These are phyloP conservation scores for Diorhabda elongata DNA, from an alignment of 1,140 invertebrate species.

Conservation along the genomic window DNA sequence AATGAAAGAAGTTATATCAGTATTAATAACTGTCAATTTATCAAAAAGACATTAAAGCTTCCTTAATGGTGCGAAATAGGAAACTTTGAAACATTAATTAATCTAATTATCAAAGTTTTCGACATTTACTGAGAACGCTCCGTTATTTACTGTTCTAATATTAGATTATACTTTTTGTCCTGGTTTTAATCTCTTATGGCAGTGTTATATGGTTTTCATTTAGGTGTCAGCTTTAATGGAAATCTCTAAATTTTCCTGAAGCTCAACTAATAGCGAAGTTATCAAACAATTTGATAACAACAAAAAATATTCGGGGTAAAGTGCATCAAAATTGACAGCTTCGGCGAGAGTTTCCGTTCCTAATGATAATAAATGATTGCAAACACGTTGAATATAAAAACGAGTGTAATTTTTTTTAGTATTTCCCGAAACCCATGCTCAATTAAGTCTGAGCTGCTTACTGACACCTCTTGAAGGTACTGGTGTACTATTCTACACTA, in stretches of 20 bases:
- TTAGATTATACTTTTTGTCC: constrained; percentile 28
- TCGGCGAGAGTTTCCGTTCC: no score
- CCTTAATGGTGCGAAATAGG: constrained; percentile 31
- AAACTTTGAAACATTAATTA: constrained; percentile 42
- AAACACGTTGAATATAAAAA: no score
- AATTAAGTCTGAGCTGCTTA: no score
- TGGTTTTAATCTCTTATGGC: constrained; percentile 16
- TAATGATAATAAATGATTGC: no score
- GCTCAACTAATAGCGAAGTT: not conserved
- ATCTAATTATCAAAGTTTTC: constrained; percentile 41
- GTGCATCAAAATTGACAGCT: no score
- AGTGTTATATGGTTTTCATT: constrained; percentile 17
- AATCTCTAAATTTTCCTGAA: not conserved
- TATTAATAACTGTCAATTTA: constrained; percentile 44
- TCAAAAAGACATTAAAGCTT: constrained; percentile 39
- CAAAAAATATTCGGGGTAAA: no score
- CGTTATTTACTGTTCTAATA: constrained; percentile 37
- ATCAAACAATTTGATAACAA: not conserved
- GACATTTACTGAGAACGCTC: constrained; percentile 32
- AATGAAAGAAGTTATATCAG: constrained; percentile 26
- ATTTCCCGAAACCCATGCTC: no score
- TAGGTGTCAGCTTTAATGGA: constrained; percentile 12
- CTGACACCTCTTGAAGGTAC: no score
- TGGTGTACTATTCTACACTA: no score
- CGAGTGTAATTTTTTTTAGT: no score